Conservation (phyloP, 2,797 vertebrate genomes). For the Melanotaenia parkinsoni region DNA sequence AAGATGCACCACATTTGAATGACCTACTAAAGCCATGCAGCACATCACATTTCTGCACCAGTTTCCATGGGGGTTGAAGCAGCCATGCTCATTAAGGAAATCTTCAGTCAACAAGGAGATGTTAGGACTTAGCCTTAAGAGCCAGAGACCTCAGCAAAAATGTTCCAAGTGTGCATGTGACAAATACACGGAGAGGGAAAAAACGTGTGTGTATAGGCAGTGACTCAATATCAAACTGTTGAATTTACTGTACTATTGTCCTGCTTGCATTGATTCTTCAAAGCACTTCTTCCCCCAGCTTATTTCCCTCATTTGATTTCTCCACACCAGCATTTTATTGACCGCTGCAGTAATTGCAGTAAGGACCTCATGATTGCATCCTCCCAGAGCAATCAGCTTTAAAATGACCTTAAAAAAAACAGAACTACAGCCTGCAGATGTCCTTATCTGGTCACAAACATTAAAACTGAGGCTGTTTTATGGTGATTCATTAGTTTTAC, state of each 20-base stretch:
- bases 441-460: constrained; percentile 7
- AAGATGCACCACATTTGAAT: constrained; percentile 17
- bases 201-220: constrained; percentile 3
- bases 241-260: not conserved
- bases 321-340: constrained; percentile 23
- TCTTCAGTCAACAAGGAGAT: constrained; percentile 31
- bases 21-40: constrained; percentile 41
- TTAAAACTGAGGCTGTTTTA: not conserved
- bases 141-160: constrained; percentile 32
- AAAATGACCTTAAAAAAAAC: constrained; percentile 22
- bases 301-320: constrained; percentile 8
- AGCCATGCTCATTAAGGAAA: constrained; percentile 58
- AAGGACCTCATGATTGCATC: constrained; percentile 43
- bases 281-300: not conserved
- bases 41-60: constrained; percentile 23
- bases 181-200: constrained; percentile 22
- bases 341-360: constrained; percentile 44
- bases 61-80: constrained; percentile 8
- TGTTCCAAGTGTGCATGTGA: constrained; percentile 29
- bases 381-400: constrained; percentile 37
- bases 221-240: not conserved
- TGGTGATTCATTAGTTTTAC: constrained; percentile 17
- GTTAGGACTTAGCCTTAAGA: constrained; percentile 37
- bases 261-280: not conserved
- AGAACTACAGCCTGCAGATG: constrained; percentile 7